A percentile compares a stretch with the other conserved stretches of the same genome.
phyloP scores from a whole-genome alignment of 2,797 vertebrate species.

The Danio aesculapii region DNA sequence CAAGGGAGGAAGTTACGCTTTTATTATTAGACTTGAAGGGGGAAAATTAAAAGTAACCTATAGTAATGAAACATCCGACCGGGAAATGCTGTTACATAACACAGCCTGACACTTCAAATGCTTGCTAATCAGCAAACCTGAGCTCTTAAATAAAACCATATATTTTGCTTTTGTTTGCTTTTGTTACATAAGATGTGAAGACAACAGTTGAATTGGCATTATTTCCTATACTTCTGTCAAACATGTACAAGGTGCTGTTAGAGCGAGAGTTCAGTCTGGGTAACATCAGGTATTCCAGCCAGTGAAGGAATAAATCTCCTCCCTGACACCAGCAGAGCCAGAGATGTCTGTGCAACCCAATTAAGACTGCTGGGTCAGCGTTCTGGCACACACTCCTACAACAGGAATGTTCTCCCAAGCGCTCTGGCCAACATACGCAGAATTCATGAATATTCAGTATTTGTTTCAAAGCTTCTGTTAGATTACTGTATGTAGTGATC shows the following conservation, averaged over 20 bases:
- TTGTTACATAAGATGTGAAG: not conserved
- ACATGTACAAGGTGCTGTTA: conserved; percentile 41
- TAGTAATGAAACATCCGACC: conserved; percentile 14
- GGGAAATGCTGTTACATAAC: conserved; percentile 23
- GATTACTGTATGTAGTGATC: conserved; percentile 1
- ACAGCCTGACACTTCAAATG: conserved; percentile 3
- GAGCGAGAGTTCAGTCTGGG: conserved; percentile 62
- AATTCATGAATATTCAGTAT: conserved; percentile 42
- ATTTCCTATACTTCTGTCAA: conserved; percentile 16
- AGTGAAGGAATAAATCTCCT: conserved; percentile 63
- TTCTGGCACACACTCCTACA: conserved; percentile 49
- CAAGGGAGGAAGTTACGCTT: conserved; percentile 49
- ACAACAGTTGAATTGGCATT: not conserved
- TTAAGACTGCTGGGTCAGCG: conserved; percentile 71
- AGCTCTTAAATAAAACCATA: conserved; percentile 1
- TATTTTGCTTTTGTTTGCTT: not conserved
- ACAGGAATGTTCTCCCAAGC: conserved; percentile 14
- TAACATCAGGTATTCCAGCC: conserved; percentile 61
- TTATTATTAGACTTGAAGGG: conserved; percentile 49
- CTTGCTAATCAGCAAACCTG: conserved; percentile 22
- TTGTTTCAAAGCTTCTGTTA: conserved; percentile 28
- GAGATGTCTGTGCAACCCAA: conserved; percentile 58
- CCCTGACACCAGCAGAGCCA: conserved; percentile 62
- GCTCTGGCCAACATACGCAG: conserved; percentile 4
- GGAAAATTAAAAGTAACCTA: conserved; percentile 38